Evolutionary conservation across 2,797 vertebrate genomes (phyloP), one percentile per base, ranked within the genome.

Genomic region (Danio tinwini): DNA sequence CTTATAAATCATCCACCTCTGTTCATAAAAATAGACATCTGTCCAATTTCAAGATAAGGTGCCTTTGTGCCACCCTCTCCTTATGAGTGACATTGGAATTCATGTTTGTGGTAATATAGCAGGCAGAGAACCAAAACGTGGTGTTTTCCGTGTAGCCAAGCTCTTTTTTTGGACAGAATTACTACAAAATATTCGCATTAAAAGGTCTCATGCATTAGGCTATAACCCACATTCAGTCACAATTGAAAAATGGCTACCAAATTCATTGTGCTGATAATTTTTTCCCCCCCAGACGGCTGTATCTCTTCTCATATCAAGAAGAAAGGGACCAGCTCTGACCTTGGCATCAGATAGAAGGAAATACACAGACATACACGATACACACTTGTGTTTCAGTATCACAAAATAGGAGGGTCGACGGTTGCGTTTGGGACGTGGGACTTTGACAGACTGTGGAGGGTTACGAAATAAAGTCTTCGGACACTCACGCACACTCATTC

Each of bases 1-100:
- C 19, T 62, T 77, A 85, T 77, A 84, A 86, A 81, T 78, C 58
- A 78, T 73, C 71, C 70, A 49, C 45, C 63, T 82, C 64, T n/a
- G 67, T 59, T 83, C 37, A 84, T 81, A 86, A 88, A 87, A 88
- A 88, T 85, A 86, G 80, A 85, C 47, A 74, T 88, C 58, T 82
- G 56, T 86, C 83, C 78, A 82, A 79, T 83, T 87, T 81, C 64
- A 84, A 59, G 70, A 70, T 85, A 87, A 87, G 83, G 85, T 86
- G 85, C 79, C 70, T 73, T 45, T 71, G 80, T 81, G 79, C 50
- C 76, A 56, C 78, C 68, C 68, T 62, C 53, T 82, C 11, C 59
- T 81, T 78, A 67, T 1, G 53, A 55, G 63, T 10, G 55, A 76
- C 69, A 67, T 59, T 55, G 50, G 45, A 71, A 68, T 59, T 37